Evolutionary conservation across 2,888 invertebrate genomes (phyloP).

Genomic region (Lasioglossum morio): DNA sequence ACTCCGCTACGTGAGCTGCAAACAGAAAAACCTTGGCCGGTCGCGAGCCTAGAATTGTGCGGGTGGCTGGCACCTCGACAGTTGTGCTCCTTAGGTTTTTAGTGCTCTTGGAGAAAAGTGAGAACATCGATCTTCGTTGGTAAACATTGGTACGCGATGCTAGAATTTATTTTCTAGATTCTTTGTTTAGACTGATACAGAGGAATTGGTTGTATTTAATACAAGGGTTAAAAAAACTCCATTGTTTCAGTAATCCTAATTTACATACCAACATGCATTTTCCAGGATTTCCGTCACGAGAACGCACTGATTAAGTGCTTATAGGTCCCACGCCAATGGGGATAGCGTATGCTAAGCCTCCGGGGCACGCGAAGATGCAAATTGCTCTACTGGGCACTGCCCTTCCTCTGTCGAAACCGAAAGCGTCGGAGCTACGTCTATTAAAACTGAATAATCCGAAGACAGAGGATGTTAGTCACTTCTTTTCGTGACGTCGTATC

Average conservation of each 20-base stretch:
- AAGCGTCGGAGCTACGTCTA: neutral
- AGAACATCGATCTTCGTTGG: neutral
- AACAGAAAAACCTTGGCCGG: neutral
- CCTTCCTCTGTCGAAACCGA: neutral
- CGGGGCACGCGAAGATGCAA: neutral
- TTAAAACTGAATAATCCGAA: neutral
- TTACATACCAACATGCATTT: neutral
- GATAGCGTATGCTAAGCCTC: neutral
- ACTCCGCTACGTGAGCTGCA: slow-evolving; percentile 47
- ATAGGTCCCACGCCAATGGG: neutral
- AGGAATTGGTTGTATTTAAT: no score
- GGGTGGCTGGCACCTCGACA: neutral
- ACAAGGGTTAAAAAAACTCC: no score
- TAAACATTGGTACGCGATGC: no score
- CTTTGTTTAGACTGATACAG: no score
- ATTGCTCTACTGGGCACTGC: neutral
- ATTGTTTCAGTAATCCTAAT: no score
- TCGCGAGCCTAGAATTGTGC: slow-evolving; percentile 3
- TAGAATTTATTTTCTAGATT: no score
- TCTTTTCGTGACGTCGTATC: neutral
- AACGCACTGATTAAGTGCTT: neutral
- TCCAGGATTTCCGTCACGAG: neutral
- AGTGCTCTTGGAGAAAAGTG: neutral
- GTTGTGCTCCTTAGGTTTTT: neutral
- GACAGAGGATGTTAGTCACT: neutral